A percentile compares a stretch with the other conserved stretches of the same genome.
These are phyloP conservation scores for Idris sp. DNA, from an alignment of 1,140 invertebrate species.

Conservation along the genomic window DNA sequence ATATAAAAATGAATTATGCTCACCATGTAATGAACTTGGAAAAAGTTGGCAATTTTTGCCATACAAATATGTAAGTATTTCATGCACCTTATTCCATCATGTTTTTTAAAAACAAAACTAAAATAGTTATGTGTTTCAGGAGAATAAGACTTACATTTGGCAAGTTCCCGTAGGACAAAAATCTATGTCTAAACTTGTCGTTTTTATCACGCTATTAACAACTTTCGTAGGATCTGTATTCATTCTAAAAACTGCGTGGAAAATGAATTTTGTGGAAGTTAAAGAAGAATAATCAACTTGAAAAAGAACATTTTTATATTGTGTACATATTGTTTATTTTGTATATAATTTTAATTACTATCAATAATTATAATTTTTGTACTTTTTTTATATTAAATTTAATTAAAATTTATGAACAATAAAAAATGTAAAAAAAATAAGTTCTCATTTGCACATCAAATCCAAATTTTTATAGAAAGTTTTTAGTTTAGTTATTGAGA, in stretches of 20 bases:
- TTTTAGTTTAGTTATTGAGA: no score
- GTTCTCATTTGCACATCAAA: no score
- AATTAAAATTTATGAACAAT: no score
- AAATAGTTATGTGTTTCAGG: constrained; percentile 53
- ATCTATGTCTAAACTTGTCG: constrained; percentile 18
- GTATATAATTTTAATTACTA: no score
- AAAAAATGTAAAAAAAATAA: no score
- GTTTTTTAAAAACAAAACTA: no score
- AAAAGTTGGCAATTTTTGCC: constrained; percentile 71
- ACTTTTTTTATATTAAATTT: no score
- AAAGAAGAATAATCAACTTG: constrained; percentile 42
- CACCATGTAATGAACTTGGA: constrained; percentile 61
- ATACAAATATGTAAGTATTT: constrained; percentile 64
- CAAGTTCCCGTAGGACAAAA: constrained; percentile 67
- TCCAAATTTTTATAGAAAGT: no score
- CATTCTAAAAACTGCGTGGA: constrained; percentile 38
- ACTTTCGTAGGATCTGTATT: constrained; percentile 35
- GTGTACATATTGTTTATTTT: no score
- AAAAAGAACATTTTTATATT: no score
- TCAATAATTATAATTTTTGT: no score
- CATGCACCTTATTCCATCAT: not conserved
- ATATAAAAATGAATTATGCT: constrained; percentile 68
- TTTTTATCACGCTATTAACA: constrained; percentile 37
- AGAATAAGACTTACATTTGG: constrained; percentile 65
- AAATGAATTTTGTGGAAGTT: constrained; percentile 2